Evolutionary conservation across 2,888 invertebrate genomes (phyloP).

Genomic region (Andricus quercusramuli): DNA sequence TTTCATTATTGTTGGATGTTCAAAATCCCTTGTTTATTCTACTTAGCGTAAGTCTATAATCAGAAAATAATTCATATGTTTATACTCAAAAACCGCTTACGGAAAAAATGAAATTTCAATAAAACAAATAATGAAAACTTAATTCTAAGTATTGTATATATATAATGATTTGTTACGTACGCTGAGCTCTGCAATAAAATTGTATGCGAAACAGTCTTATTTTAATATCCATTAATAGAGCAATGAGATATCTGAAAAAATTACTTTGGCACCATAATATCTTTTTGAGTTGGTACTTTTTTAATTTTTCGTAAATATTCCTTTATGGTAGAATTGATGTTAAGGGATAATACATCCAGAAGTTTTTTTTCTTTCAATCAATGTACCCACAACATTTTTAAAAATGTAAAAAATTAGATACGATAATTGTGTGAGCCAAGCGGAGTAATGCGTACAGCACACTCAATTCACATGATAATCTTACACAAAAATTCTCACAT

Average conservation of each 20-base stretch:
- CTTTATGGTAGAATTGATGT: neutral
- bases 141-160: conserved; percentile 22
- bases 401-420: neutral
- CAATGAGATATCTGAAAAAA: too few relatives aligned
- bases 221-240: neutral
- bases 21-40: neutral
- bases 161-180: conserved; percentile 46
- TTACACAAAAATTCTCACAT: conserved; percentile 76
- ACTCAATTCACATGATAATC: conserved; percentile 55
- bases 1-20: conserved; percentile 23
- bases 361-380: too few relatives aligned
- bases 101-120: neutral
- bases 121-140: conserved; percentile 15
- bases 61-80: too few relatives aligned
- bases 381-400: neutral
- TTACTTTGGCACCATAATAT: neutral
- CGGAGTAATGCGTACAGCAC: conserved; percentile 37
- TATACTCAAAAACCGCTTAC: neutral
- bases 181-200: conserved; percentile 42
- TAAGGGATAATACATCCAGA: too few relatives aligned
- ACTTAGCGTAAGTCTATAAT: neutral
- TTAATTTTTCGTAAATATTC: neutral
- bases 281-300: neutral
- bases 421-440: conserved; percentile 31
- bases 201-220: neutral